These are phyloP conservation scores for Hydrozoanthus gracilis DNA, from an alignment of 92 coral and sea anemone species.

Conservation along the genomic window DNA sequence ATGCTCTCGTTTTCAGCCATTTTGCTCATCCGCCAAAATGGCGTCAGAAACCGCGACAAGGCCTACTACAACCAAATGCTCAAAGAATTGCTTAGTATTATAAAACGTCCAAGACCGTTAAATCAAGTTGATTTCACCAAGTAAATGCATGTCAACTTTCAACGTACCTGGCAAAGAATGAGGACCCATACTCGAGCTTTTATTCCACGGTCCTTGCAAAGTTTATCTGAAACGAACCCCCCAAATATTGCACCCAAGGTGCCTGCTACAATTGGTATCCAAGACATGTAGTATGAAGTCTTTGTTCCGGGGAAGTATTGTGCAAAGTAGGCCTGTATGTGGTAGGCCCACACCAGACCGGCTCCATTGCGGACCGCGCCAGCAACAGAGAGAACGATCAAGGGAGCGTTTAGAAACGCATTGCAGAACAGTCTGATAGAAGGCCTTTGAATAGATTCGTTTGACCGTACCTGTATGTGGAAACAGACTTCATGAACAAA, in stretches of 20 bases:
- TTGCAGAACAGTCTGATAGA: constrained; percentile 15
- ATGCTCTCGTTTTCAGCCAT: too few species aligned
- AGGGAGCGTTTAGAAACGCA: constrained; percentile 16
- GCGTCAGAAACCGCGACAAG: too few species aligned
- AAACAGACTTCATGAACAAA: background rate
- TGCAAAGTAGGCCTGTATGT: constrained; percentile 27
- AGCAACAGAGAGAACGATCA: constrained; percentile 25
- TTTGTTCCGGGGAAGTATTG: constrained; percentile 27
- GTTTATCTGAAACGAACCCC: constrained; percentile 38
- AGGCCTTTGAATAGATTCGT: constrained; percentile 5
- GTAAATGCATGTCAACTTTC: background rate
- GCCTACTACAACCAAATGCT: too few species aligned
- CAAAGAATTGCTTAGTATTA: too few species aligned
- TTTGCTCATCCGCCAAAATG: too few species aligned
- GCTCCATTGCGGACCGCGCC: constrained; percentile 38
- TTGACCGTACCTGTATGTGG: background rate
- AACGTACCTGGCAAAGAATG: constrained; percentile 9
- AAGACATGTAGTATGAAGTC: constrained; percentile 40
- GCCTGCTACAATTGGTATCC: constrained; percentile 38
- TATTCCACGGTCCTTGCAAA: constrained; percentile 14
- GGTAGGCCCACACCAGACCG: constrained; percentile 28
- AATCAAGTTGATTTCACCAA: too few species aligned
- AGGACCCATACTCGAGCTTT: constrained; percentile 37
- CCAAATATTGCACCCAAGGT: constrained; percentile 19
- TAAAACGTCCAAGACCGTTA: too few species aligned